A percentile compares a stretch with the other conserved stretches of the same genome.
phyloP scores from a whole-genome alignment of 2,888 invertebrate genomes.

The Nomada lathburiana region DNA sequence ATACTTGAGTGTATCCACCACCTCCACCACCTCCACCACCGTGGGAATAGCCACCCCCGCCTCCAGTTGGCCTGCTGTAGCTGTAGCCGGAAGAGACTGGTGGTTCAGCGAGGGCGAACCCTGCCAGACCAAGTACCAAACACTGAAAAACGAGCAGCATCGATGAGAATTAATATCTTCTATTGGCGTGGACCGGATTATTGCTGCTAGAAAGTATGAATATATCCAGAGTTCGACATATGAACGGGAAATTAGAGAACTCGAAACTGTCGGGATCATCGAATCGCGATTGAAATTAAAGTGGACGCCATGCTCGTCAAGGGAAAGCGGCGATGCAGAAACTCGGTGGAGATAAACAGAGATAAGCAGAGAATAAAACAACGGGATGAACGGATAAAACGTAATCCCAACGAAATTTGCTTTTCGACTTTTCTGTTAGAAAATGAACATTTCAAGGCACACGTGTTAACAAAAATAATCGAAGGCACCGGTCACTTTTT shows the following conservation, averaged over 20 bases:
- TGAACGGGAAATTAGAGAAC: neutral
- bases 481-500: constrained; percentile 40
- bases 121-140: constrained; percentile 92
- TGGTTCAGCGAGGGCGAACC: constrained; percentile 90
- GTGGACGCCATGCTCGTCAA: constrained; percentile 35
- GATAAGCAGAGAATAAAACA: neutral
- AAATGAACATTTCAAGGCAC: constrained; percentile 14
- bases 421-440: constrained; percentile 6
- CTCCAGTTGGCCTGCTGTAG: constrained; percentile 87
- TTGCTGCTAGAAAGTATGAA: constrained; percentile 22
- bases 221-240: neutral
- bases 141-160: constrained; percentile 87
- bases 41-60: constrained; percentile 80
- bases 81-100: constrained; percentile 85
- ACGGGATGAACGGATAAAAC: neutral
- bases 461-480: constrained; percentile 19
- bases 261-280: constrained; percentile 13
- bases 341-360: constrained; percentile 35
- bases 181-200: neutral
- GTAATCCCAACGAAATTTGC: constrained; percentile 21
- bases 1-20: constrained; percentile 91
- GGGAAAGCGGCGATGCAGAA: constrained; percentile 33
- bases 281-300: constrained; percentile 35
- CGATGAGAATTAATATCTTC: neutral
- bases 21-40: constrained; percentile 84